Base-by-base conservation (phyloP, 2,113 vertebrate genomes). In the Physeter macrocephalus region DNA sequence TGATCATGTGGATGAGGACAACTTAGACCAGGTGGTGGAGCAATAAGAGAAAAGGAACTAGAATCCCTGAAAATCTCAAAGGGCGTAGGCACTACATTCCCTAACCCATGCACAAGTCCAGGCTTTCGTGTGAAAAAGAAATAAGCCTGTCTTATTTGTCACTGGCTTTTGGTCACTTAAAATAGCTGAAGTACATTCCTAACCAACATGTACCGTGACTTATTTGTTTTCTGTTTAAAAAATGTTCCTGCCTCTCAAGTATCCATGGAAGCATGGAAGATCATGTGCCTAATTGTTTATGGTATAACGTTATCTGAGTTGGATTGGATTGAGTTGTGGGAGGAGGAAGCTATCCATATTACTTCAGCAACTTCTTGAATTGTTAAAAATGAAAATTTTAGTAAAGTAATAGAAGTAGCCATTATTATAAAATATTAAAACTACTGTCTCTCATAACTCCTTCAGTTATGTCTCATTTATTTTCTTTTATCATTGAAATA, bases 401-500 rank as follows among this genome's bases (percentile, higher is more conserved):
- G 41, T 66, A 69, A 69, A 89, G 41, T 39, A 29, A 81, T n/a
- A 85, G 29, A 59, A 90, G 74, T 61, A 89, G 14, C 5, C 23
- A 62, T 57, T 81, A 90, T 82, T 83, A 90, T 66, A 72, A 69
- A 84, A 77, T 61, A 75, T 62, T 81, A 61, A 59, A 89, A 52
- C 36, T 46, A 64, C 23, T 75, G 5, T 27, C 11, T 71, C 12
- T 85, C 11, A 10, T 72, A 88, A 85, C 13, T 84, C 11, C 59
- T 64, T 88, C 12, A 88, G 34, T 88, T 80, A 74, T 52, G 74
- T 83, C 10, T 83, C 61, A 88, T 43, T 85, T 72, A 80, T 80
- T 85, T 72, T 52, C 29, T 78, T 89, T 86, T 77, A 84, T 85
- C n/a, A 84, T 20, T 81, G 57, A 85, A 94, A 61, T 92, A 96